These are phyloP conservation scores for Rhadina sibilatrix DNA, from an alignment of 2,113 vertebrate species.

Conservation along the genomic window DNA sequence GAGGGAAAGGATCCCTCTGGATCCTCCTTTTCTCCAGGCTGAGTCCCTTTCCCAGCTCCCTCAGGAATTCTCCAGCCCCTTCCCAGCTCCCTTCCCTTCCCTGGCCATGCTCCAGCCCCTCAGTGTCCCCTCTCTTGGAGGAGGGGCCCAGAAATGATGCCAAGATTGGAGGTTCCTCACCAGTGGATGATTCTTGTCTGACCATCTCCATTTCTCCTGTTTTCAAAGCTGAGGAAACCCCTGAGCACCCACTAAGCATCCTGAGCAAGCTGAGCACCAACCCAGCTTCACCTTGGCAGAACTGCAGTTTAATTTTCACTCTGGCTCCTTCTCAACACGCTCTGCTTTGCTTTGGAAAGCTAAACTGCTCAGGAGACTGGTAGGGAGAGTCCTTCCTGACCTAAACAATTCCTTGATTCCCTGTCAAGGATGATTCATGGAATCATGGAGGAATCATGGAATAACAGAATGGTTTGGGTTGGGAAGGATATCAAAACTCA, in stretches of 20 bases:
- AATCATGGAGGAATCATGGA: background rate
- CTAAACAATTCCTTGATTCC: background rate
- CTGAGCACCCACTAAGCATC: background rate
- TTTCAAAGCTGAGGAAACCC: background rate
- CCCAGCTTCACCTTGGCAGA: background rate
- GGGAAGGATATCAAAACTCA: background rate
- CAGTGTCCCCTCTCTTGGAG: rapidly evolving
- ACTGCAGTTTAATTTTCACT: background rate
- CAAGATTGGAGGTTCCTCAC: background rate
- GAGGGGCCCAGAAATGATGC: background rate
- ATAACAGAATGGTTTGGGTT: background rate
- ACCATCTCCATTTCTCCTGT: background rate
- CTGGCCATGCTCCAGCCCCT: rapidly evolving
- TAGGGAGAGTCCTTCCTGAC: background rate
- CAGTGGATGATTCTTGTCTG: too few relatives aligned
- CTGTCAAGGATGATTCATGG: background rate
- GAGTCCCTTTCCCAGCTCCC: background rate
- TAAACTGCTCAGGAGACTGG: background rate
- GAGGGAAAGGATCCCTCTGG: background rate
- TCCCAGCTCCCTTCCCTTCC: background rate
- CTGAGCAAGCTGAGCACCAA: background rate
- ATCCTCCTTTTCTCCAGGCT: background rate
- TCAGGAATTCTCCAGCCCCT: background rate
- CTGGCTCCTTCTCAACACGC: rapidly evolving
- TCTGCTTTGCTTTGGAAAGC: background rate